phyloP scores from a whole-genome alignment of 2,113 vertebrate genomes.

The Dasypus novemcinctus region DNA sequence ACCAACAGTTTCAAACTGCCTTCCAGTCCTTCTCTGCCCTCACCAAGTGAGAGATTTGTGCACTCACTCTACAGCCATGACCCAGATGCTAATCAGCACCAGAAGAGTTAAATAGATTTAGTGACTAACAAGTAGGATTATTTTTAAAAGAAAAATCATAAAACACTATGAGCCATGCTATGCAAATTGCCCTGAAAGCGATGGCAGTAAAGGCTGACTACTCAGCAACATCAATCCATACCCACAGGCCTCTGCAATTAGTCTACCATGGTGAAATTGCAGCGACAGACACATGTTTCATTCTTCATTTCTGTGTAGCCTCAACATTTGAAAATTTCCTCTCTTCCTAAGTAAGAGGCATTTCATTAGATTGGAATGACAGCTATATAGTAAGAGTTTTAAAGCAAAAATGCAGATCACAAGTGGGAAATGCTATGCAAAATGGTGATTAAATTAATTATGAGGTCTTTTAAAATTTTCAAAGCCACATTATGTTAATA shows the following conservation, averaged over 20 bases:
- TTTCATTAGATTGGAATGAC: slow-evolving; percentile 56
- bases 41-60: not conserved
- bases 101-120: slow-evolving; percentile 69
- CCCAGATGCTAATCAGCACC: not conserved
- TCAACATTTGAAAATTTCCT: slow-evolving; percentile 56
- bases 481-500: slow-evolving; percentile 64
- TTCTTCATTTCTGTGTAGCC: slow-evolving; percentile 1
- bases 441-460: slow-evolving; percentile 71
- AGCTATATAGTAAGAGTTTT: slow-evolving; percentile 34
- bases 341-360: slow-evolving; percentile 59
- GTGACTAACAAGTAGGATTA: slow-evolving; percentile 44
- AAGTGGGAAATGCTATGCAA: slow-evolving; percentile 51
- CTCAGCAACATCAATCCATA: slow-evolving; percentile 38
- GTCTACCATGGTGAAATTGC: slow-evolving; percentile 53
- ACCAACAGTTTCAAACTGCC: not conserved
- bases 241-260: slow-evolving; percentile 71
- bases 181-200: slow-evolving; percentile 23
- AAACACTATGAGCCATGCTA: slow-evolving; percentile 59
- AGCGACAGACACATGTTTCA: slow-evolving; percentile 18
- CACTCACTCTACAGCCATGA: not conserved
- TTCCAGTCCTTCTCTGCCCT: not conserved
- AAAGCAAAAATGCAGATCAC: slow-evolving; percentile 52
- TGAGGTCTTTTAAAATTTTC: slow-evolving; percentile 69
- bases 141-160: slow-evolving; percentile 73
- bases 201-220: slow-evolving; percentile 65